Evolutionary conservation across 2,888 invertebrate genomes (phyloP).

Genomic region (Athalia cordata): DNA sequence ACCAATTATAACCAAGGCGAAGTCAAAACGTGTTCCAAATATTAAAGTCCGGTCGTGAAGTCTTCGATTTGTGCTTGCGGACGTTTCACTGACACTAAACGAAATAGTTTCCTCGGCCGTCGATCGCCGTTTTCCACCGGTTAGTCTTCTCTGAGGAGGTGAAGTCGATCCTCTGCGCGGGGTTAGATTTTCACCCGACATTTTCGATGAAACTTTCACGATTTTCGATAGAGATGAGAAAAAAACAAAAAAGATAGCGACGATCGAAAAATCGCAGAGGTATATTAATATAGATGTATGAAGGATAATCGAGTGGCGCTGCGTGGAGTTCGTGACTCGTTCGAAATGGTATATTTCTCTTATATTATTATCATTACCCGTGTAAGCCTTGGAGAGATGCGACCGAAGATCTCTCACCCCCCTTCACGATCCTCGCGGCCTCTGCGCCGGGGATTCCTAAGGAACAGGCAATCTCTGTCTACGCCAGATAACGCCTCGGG

Average conservation of each 20-base stretch:
- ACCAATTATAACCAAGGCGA: conserved; percentile 23
- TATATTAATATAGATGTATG: neutral
- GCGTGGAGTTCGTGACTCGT: conserved; percentile 17
- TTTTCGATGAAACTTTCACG: neutral
- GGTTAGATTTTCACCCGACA: neutral
- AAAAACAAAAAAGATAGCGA: too few species aligned
- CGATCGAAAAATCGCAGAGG: too few species aligned
- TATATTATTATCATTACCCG: conserved; percentile 43
- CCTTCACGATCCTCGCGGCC: conserved; percentile 44
- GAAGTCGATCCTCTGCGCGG: neutral
- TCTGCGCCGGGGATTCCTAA: conserved; percentile 59
- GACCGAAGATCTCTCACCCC: conserved; percentile 62
- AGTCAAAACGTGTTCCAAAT: conserved; percentile 20
- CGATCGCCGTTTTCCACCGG: conserved; percentile 9
- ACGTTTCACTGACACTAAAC: conserved; percentile 9
- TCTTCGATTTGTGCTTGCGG: conserved; percentile 1
- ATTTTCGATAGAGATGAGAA: too few species aligned
- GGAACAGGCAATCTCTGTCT: conserved; percentile 68
- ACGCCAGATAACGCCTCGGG: conserved; percentile 64
- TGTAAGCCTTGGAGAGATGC: conserved; percentile 50
- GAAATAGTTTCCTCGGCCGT: conserved; percentile 11
- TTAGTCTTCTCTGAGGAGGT: neutral
- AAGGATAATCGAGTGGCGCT: conserved; percentile 15
- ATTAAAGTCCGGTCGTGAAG: conserved; percentile 19
- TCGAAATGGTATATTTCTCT: conserved; percentile 35